Base-by-base conservation (phyloP, 2,888 invertebrate genomes). In the Lamellibrachia satsuma region DNA sequence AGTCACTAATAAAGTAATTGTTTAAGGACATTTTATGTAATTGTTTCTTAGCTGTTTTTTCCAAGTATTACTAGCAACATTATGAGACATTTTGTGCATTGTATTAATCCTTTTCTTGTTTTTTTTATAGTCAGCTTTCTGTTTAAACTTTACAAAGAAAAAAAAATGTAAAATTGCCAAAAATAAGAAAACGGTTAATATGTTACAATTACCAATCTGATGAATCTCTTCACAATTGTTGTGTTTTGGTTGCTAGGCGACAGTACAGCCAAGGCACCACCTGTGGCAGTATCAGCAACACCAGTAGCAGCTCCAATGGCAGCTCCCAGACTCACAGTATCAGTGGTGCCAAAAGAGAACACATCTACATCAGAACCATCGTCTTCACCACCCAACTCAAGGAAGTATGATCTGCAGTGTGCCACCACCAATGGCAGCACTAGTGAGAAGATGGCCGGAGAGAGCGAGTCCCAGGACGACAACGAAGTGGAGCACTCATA, bases 401-500 rank as follows among this genome's bases (percentile, higher is more conserved):
- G n/a, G 75, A 75, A 75, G 75, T 75, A 75, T n/a, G 75, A 75
- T 22, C 75, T 75, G 11, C 75, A 75, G 22, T 22, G 75, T 15
- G 75, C 75, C 22, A n/a, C 60, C 15, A 90, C 52, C 3, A 75
- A 55, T 52, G 91, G 51, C 51, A 91, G 91, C 2, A 52, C 90
- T 6, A 52, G 91, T 9, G 92, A 92, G 60, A 92, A 91, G 92
- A 91, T 91, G 91, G 57, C 52, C n/a, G 55, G 7, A 7, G 91
- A 55, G 91, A 52, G 52, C 22, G 55, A 39, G 55, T 60, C 91
- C 15, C 91, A 60, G 22, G 92, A 92, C 8, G 60, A 8, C 39
- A 92, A 15, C 9, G 92, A 57, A n/a, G n/a, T 60, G 52, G 92
- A 92, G 52, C 91, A 91, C 22, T 60, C 57, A 11, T 92, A 92